Evolutionary conservation across 2,797 vertebrate genomes (phyloP), one percentile per base, ranked within the genome.

Genomic region (Miopithecus talapoin): DNA sequence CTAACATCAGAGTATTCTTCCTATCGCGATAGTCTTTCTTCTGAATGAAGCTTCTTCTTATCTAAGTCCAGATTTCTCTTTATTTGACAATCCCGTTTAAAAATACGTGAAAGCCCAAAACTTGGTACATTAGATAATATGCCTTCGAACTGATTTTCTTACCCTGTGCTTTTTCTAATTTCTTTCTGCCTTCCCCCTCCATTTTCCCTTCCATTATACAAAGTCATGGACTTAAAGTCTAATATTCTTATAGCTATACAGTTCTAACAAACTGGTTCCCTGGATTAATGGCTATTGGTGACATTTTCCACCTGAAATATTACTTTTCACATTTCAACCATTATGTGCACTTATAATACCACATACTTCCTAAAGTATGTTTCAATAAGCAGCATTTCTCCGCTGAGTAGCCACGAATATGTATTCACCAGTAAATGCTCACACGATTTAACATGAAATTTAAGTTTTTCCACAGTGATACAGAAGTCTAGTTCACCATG

Each of bases 281-380:
- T 81, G 21, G n/a, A 41, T 13, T 39, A 94, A 90, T 48, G 76
- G 57, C 39, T 81, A 30, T 64, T 80, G 33, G 14, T 92, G 22
- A 74, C 39, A 95, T 88, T 91, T 91, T 95, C 72, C 22, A 76
- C 33, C 9, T 81, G 43, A 97, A 92, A 72, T 90, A 92, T 57
- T 94, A 4, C 22, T 97, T 96, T 46, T n/a, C 33, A 64, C 5
- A 81, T 88, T 75, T 86, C 87, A 86, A 13, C 8, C 59, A 50
- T 30, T 59, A 46, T 55, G 4, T 55, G 21, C 3, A 79, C 26
- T 93, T 87, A 22, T 8, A 78, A 57, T 14, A 89, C 28, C 93
- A 87, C 84, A 17, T 14, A 2, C 76, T 95, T 86, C 55, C 36
- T 78, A 59, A 84, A 80, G 22, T 93, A 80, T 76, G 36, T 92